A percentile compares a stretch with the other conserved stretches of the same genome.
Conservation (phyloP, 2,888 invertebrate species). For the Lasius fuliginosus region DNA sequence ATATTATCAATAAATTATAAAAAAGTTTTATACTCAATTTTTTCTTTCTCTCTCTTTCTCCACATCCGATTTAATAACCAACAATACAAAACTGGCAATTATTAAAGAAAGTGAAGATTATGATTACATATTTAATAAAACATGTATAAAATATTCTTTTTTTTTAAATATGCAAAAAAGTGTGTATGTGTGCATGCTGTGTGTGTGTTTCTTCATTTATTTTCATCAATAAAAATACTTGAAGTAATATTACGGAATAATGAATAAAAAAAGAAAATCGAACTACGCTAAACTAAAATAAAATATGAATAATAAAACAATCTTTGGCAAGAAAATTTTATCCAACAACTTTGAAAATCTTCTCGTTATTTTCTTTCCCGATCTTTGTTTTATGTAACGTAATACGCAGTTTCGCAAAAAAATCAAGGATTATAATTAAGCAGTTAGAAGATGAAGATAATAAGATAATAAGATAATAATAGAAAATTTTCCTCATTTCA, state of each 20-base stretch:
- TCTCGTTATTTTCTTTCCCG: constrained; percentile 24
- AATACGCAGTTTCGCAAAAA: constrained; percentile 5
- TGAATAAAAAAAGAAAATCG: constrained; percentile 9
- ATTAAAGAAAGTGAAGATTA: constrained; percentile 20
- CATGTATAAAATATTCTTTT: neutral
- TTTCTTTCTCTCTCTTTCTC: neutral
- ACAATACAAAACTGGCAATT: neutral
- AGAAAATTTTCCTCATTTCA: neutral
- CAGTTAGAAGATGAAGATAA: neutral
- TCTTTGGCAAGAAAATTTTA: constrained; percentile 8
- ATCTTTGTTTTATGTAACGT: constrained; percentile 18
- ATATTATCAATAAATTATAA: constrained; percentile 4
- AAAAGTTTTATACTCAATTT: neutral
- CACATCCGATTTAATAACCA: neutral
- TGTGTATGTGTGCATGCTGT: too few relatives aligned
- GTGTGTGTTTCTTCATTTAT: neutral
- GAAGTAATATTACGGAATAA: constrained; percentile 1
- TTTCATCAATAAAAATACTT: constrained; percentile 18
- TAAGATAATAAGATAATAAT: neutral
- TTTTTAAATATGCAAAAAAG: neutral
- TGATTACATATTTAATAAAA: constrained; percentile 14
- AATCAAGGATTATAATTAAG: constrained; percentile 13
- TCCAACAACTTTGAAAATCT: constrained; percentile 19
- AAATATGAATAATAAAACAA: constrained; percentile 31
- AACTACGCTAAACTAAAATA: neutral